Evolutionary conservation across 2,113 vertebrate genomes (phyloP).

Genomic region (Tachuris rubrigastra): DNA sequence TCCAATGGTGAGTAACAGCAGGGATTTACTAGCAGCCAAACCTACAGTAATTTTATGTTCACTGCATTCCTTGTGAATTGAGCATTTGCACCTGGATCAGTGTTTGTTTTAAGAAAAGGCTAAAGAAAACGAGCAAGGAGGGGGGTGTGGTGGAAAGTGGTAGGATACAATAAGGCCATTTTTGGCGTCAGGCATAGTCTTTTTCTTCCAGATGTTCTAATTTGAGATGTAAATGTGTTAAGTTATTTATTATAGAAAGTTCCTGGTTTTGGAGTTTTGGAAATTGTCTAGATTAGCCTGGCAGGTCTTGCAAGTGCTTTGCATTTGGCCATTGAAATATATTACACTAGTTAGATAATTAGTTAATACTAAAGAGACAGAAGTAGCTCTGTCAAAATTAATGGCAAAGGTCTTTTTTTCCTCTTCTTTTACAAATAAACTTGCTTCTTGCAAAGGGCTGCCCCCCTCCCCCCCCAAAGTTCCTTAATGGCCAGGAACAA

Average conservation of each 20-base stretch:
- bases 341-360: constrained; percentile 26
- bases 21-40: constrained; percentile 67
- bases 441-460: not conserved
- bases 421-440: constrained; percentile 12
- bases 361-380: constrained; percentile 42
- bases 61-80: constrained; percentile 64
- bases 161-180: constrained; percentile 28
- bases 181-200: not conserved
- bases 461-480: not conserved
- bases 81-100: constrained; percentile 68
- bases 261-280: constrained; percentile 61
- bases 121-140: not conserved
- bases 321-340: constrained; percentile 43
- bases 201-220: constrained; percentile 69
- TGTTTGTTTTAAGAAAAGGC: constrained; percentile 50
- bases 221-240: constrained; percentile 65
- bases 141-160: not conserved
- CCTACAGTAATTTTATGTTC: constrained; percentile 55
- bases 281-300: constrained; percentile 64
- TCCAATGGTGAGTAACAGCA: constrained; percentile 88
- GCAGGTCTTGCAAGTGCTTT: constrained; percentile 40
- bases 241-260: constrained; percentile 71
- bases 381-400: constrained; percentile 45
- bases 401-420: not conserved
- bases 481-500: not conserved